phyloP scores from a whole-genome alignment of 2,113 vertebrate genomes.

The Pogona vitticeps region DNA sequence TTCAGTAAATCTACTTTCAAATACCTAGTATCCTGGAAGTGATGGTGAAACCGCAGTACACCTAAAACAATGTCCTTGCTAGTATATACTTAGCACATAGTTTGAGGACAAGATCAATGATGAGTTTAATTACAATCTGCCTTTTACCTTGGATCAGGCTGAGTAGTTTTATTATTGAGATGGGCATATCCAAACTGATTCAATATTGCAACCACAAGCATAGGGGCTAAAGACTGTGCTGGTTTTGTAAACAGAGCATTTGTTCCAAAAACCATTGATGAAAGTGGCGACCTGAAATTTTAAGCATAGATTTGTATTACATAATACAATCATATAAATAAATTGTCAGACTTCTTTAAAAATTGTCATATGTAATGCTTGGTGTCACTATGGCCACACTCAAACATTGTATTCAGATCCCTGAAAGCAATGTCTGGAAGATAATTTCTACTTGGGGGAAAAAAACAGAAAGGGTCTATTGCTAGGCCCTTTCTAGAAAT shows the following conservation, averaged over 20 bases:
- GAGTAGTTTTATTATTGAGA: constrained; percentile 66
- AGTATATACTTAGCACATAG: neutral
- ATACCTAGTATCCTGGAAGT: neutral
- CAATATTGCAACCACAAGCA: constrained; percentile 83
- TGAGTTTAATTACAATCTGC: neutral
- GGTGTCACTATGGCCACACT: no score
- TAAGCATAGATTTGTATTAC: neutral
- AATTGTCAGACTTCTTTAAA: neutral
- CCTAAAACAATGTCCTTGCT: constrained; percentile 11
- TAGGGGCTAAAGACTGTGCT: constrained; percentile 88
- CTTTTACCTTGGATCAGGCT: constrained; percentile 74
- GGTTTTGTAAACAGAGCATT: constrained; percentile 92
- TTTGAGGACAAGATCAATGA: neutral
- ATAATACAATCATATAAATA: neutral
- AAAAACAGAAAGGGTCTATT: neutral
- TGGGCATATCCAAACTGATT: constrained; percentile 87
- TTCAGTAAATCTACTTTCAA: neutral
- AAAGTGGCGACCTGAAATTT: constrained; percentile 83
- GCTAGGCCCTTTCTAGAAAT: neutral
- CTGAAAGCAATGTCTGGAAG: neutral
- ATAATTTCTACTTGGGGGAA: neutral
- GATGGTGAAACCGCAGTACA: neutral
- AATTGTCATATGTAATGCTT: no score
- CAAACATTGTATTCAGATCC: neutral
- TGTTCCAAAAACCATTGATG: constrained; percentile 91